These are phyloP conservation scores for Sander vitreus DNA, from an alignment of 2,113 vertebrate genomes.

Conservation along the genomic window DNA sequence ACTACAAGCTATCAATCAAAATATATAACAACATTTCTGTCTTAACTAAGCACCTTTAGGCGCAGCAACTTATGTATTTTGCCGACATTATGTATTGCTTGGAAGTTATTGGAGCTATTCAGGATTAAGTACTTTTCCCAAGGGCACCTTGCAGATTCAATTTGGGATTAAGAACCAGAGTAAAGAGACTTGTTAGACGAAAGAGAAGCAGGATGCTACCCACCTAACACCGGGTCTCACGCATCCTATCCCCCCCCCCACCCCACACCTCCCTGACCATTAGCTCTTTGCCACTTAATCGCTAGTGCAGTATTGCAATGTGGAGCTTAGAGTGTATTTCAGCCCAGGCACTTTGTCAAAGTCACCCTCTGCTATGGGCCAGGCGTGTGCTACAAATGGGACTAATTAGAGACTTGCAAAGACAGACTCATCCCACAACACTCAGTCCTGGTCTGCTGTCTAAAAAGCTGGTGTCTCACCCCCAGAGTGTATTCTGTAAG, in stretches of 20 bases:
- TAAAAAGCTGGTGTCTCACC: conserved; percentile 25
- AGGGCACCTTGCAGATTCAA: conserved; percentile 83
- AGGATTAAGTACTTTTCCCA: conserved; percentile 80
- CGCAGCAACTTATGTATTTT: conserved; percentile 58
- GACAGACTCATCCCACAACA: conserved; percentile 66
- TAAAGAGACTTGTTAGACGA: conserved; percentile 76
- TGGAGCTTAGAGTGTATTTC: conserved; percentile 68
- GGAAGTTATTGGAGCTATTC: conserved; percentile 70
- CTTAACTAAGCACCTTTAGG: conserved; percentile 55
- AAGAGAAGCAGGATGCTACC: conserved; percentile 65
- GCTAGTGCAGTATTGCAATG: conserved; percentile 68
- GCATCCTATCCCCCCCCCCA: not conserved
- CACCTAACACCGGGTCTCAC: conserved; percentile 63
- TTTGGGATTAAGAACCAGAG: conserved; percentile 81
- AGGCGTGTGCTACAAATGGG: conserved; percentile 74
- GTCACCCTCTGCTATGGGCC: conserved; percentile 69
- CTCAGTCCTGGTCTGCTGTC: conserved; percentile 55
- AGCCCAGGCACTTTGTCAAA: conserved; percentile 79
- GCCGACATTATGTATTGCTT: conserved; percentile 54
- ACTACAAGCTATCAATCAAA: conserved; percentile 68
- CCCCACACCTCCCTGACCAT: conserved; percentile 47
- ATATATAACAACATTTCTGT: conserved; percentile 60
- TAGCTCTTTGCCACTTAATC: conserved; percentile 75
- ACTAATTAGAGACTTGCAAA: conserved; percentile 79
- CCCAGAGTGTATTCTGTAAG: conserved; percentile 15